phyloP scores from a whole-genome alignment of 2,797 vertebrate genomes.

The Myripristis jacobus region DNA sequence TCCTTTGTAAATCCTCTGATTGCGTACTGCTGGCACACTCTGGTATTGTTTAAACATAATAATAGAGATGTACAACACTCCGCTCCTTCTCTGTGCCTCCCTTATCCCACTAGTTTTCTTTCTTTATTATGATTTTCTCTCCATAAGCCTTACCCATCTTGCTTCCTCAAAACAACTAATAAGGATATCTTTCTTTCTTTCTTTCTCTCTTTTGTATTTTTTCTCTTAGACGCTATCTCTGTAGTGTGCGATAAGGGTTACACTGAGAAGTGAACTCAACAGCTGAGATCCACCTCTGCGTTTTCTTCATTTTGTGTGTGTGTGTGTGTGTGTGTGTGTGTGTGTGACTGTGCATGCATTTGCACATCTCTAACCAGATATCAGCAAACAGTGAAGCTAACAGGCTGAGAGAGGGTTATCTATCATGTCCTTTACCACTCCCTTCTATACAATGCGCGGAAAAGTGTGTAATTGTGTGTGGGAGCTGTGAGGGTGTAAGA shows the following conservation, averaged over 20 bases:
- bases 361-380: too few species aligned
- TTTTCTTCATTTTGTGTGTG: not conserved
- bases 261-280: slow-evolving; percentile 49
- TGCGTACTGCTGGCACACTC: slow-evolving; percentile 49
- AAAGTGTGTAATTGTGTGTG: not conserved
- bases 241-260: slow-evolving; percentile 50
- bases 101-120: slow-evolving; percentile 15
- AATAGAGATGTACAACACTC: slow-evolving; percentile 24
- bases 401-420: not conserved
- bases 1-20: slow-evolving; percentile 61
- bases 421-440: slow-evolving; percentile 11
- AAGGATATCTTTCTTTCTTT: slow-evolving; percentile 30
- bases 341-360: not conserved
- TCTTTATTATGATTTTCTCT: slow-evolving; percentile 7
- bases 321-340: slow-evolving; percentile 1
- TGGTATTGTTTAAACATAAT: slow-evolving; percentile 58
- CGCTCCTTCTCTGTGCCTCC: slow-evolving; percentile 14
- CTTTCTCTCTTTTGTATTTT: slow-evolving; percentile 17
- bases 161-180: slow-evolving; percentile 38
- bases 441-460: slow-evolving; percentile 2
- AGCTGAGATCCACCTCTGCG: slow-evolving; percentile 23
- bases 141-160: not conserved
- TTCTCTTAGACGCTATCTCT: slow-evolving; percentile 33
- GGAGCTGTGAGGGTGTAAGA: not conserved
- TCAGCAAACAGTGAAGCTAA: not conserved